These are phyloP conservation scores for Hemibagrus wyckioides DNA, from an alignment of 2,113 vertebrate species.

Conservation along the genomic window DNA sequence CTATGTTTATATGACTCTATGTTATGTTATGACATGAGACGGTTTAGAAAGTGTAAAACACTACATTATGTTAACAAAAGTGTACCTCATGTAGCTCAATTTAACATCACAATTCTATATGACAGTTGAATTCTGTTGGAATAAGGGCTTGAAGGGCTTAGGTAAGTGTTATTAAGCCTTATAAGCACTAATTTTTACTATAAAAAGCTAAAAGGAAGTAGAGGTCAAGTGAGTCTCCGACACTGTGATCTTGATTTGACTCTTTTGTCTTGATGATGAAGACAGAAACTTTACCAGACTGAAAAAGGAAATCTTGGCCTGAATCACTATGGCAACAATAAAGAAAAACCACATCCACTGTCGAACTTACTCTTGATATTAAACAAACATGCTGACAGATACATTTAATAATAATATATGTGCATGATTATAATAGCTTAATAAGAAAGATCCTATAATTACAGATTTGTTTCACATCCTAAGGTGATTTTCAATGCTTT, in stretches of 20 bases:
- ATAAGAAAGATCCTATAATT: background rate
- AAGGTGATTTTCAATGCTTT: background rate
- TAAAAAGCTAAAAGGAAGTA: constrained; percentile 1
- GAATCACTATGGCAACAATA: background rate
- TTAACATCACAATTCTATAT: background rate
- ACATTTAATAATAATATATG: background rate
- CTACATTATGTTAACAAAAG: background rate
- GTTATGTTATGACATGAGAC: background rate
- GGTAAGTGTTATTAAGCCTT: background rate
- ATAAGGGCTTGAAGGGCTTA: background rate
- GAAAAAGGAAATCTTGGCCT: background rate
- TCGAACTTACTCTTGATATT: background rate
- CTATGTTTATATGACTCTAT: background rate
- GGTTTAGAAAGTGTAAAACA: background rate
- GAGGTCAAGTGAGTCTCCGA: background rate
- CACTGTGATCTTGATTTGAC: background rate
- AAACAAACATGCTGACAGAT: background rate
- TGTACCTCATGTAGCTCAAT: background rate
- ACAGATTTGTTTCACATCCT: background rate
- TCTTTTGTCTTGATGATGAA: background rate
- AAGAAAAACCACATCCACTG: background rate
- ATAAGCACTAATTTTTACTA: background rate
- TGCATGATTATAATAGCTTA: background rate
- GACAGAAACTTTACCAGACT: background rate
- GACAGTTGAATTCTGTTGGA: background rate